Conservation (phyloP, 2,797 vertebrate genomes). For the Sorex maritimensis region DNA sequence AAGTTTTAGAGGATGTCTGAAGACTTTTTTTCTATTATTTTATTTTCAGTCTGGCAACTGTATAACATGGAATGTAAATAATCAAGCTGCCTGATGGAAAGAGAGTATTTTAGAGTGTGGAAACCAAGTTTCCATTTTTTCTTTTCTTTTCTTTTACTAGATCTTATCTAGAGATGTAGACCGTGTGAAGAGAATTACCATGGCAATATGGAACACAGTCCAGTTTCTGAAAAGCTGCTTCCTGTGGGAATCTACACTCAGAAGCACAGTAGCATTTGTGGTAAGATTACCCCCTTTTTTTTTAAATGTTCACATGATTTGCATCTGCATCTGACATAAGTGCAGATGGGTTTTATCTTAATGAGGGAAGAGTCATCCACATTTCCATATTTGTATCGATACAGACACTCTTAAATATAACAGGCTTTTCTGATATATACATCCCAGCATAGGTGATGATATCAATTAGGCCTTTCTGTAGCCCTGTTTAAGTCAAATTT, state of each 20-base stretch:
- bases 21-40: not conserved
- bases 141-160: conserved; percentile 90
- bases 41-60: not conserved
- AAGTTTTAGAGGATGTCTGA: not conserved
- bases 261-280: conserved; percentile 96
- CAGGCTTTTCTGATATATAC: not conserved
- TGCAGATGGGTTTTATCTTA: not conserved
- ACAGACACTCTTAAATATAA: not conserved
- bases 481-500: not conserved
- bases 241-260: conserved; percentile 96
- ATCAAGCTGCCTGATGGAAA: not conserved
- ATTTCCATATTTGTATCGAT: not conserved
- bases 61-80: not conserved
- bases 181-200: conserved; percentile 97
- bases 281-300: conserved; percentile 91
- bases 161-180: conserved; percentile 97
- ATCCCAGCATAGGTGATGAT: not conserved
- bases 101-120: conserved; percentile 71
- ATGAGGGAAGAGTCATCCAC: not conserved
- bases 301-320: not conserved
- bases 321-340: not conserved
- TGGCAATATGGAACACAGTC: conserved; percentile 96
- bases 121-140: conserved; percentile 68
- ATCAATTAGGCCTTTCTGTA: not conserved
- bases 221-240: conserved; percentile 99